These are phyloP conservation scores for Trogon surrucura DNA, from an alignment of 2,113 vertebrate genomes.

Conservation along the genomic window DNA sequence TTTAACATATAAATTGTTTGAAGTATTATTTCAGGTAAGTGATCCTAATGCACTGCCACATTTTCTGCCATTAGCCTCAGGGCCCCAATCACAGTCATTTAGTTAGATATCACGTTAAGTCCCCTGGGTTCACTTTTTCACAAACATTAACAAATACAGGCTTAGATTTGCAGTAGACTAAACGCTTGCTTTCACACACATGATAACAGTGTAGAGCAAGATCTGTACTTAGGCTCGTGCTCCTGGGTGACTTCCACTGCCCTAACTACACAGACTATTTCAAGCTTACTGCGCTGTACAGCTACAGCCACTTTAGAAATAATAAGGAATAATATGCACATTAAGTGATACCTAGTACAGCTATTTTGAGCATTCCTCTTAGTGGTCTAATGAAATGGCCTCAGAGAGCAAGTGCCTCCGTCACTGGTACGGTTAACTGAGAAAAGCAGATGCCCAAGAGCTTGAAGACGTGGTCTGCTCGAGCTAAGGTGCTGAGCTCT, in stretches of 20 bases:
- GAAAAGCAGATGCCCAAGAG: not conserved
- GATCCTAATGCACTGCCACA: not conserved
- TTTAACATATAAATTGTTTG: not conserved
- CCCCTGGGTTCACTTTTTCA: not conserved
- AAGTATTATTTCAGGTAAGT: conserved; percentile 6
- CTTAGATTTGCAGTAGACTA: not conserved
- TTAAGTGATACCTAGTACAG: not conserved
- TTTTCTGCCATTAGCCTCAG: not conserved
- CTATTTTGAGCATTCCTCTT: not conserved
- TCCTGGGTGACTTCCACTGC: not conserved
- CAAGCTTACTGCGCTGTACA: not conserved
- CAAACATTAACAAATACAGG: not conserved
- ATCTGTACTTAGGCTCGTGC: not conserved
- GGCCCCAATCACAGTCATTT: not conserved
- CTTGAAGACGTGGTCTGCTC: not conserved
- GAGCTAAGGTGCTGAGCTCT: not conserved
- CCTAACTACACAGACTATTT: not conserved
- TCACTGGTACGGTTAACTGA: rapidly evolving
- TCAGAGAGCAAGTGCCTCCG: not conserved
- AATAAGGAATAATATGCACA: not conserved
- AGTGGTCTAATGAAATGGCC: not conserved
- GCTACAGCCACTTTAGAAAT: not conserved
- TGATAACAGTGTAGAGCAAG: not conserved
- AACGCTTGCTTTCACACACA: not conserved
- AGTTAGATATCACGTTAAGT: not conserved